Percentiles rank a stretch among this genome's conserved stretches.
phyloP scores from a whole-genome alignment of 2,797 vertebrate species.

The Parauchenoglanis ngamensis region DNA sequence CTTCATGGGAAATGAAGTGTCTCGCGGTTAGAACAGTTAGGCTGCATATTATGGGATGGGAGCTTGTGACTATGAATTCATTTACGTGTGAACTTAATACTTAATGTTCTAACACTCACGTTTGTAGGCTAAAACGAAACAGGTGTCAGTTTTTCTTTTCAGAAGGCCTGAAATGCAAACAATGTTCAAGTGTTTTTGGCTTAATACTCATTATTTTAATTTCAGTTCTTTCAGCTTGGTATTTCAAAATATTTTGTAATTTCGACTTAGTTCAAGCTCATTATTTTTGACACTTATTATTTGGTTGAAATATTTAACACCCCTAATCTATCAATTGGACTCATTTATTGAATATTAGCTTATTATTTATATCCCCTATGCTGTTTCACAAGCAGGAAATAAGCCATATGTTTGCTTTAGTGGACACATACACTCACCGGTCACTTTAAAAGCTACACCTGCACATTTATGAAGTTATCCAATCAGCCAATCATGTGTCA shows the following conservation, averaged over 20 bases:
- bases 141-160: neutral
- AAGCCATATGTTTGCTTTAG: neutral
- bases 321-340: neutral
- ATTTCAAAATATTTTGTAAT: neutral
- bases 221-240: neutral
- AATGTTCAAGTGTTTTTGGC: neutral
- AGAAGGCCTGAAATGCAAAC: neutral
- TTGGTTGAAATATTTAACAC: neutral
- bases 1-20: conserved; percentile 37
- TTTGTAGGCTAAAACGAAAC: neutral
- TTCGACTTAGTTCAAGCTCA: neutral
- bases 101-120: neutral
- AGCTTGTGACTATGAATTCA: neutral
- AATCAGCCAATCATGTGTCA: neutral
- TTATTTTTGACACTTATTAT: neutral
- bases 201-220: neutral
- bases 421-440: neutral
- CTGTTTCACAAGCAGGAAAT: neutral
- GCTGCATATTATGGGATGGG: too few species aligned
- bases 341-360: neutral
- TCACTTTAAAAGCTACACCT: neutral
- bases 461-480: neutral
- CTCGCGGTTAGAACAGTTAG: neutral
- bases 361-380: neutral
- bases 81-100: neutral